Base-by-base conservation (phyloP, 2,888 invertebrate species). In the Charanyca ferruginea region DNA sequence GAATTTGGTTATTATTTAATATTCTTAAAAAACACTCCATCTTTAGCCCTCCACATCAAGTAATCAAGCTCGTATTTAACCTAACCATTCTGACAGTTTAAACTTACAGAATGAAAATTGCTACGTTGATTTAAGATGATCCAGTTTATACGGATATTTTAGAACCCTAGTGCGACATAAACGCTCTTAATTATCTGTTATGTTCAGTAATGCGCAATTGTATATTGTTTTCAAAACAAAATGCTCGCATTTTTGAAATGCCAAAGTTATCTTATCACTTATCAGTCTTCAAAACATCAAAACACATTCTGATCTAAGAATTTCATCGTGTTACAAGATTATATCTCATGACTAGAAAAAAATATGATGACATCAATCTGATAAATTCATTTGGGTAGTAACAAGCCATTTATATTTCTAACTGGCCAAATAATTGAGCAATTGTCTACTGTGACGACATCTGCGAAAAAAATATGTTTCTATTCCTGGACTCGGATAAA, bases 191-290 rank as follows among this genome's bases (percentile, higher is more conserved):
- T 32, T 11, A 32, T 32, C 2, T 32, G 9, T 11, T 9, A 32
- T 32, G 9, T 9, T 32, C 1, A 3, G 38, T 49, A 35, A 44
- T 52, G 22, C 47, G 73, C 22, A 42, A 55, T 65, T 22, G n/a
- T 5, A 41, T 13, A 42, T 6, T 52, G 44, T 74, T 67, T 67
- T 25, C 41, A 53, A 54, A 71, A 45, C 59, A 71, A 54, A 42
- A 1, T n/a, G 8, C 23, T 23, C 32, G 49, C 28, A 32, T 64
- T 23, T 53, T 28, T 54, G 6, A n/a, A 35, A 49, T 65, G 65
- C 53, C 44, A 7, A 44, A 62, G 52, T 20, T 28, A 25, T 13
- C 2, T 38, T 38, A 38, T 16, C 38, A 38, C 16, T 65, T 54
- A 69, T 66, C 54, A 55, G 11, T 25, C 9, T 23, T 45, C 32